Base-by-base conservation (phyloP, 2,113 vertebrate species). In the Anarrhichthys ocellatus region DNA sequence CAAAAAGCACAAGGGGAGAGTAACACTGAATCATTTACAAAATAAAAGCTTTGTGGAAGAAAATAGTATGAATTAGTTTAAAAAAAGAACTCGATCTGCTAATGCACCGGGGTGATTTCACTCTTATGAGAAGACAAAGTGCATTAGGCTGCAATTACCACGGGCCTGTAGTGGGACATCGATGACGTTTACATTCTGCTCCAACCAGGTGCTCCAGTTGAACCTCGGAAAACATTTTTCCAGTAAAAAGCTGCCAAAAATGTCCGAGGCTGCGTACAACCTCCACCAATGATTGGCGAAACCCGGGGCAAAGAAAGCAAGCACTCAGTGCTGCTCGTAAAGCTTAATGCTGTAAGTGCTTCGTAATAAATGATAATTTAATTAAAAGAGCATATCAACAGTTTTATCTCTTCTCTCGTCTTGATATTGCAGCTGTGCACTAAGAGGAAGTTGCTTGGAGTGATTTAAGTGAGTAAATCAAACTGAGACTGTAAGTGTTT, bases 41-140 rank as follows among this genome's bases (percentile, higher is more conserved):
- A 52, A 24, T 22, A 34, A 70, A 44, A 32, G 24, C 11, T 2
- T 32, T 22, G 34, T 46, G n/a, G n/a, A 13, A 63, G 42, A 24
- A 54, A 46, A 34, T 15, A 38, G 58, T 82, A 24, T 73, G 29
- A 13, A 4, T 3, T 6, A 0, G 36, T 48, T 14, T 20, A 22
- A 70, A 80, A 58, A 48, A 42, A 63, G 15, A 76, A 34, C 18
- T 58, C 32, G 10, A 3, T 73, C 74, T 63, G 36, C 74, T 50
- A 70, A 76, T 63, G 44, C 68, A 78, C 69, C 62, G 50, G n/a
- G 36, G 15, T 46, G 54, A 63, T 54, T 73, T 78, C 56, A 56
- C 63, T 24, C 10, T 52, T 59, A 24, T n/a, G 4, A 73, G 42
- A 44, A 62, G 34, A 73, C 42, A 7, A 32, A 58, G 24, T 44